Evolutionary conservation across 2,888 invertebrate genomes (phyloP).

Genomic region (Eupithecia insigniata): DNA sequence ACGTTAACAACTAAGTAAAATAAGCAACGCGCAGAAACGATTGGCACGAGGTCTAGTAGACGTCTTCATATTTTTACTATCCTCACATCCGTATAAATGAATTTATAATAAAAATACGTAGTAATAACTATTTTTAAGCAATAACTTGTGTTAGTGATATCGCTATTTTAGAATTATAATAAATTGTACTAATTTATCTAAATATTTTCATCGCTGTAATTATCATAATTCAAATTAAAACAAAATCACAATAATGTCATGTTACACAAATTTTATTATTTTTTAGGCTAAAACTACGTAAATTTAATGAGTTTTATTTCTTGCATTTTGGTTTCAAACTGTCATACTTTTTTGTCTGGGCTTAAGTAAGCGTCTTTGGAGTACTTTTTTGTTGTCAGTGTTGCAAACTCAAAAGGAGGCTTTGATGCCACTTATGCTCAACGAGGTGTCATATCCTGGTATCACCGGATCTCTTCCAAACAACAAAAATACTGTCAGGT

Average conservation of each 20-base stretch:
- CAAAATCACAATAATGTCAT: not conserved
- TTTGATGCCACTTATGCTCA: not conserved
- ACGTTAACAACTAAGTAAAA: not conserved
- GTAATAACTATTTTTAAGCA: conserved; percentile 68
- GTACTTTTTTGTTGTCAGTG: not conserved
- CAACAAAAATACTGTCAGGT: not conserved
- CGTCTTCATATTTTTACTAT: conserved; percentile 29
- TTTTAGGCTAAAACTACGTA: not conserved
- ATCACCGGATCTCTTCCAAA: not conserved
- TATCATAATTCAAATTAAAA: conserved; percentile 28
- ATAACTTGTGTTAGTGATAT: conserved; percentile 79
- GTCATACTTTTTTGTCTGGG: not conserved
- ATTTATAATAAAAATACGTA: conserved; percentile 72
- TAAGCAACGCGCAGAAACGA: not conserved
- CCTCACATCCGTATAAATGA: conserved; percentile 71
- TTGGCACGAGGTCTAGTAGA: not conserved
- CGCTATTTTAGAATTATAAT: conserved; percentile 47
- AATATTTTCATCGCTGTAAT: conserved; percentile 35
- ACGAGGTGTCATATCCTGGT: not conserved
- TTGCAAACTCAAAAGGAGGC: not conserved
- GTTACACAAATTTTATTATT: not conserved
- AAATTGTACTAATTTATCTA: conserved; percentile 27
- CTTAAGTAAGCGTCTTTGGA: not conserved
- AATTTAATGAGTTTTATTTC: not conserved
- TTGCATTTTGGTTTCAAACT: not conserved